Conservation (phyloP, 2,113 vertebrate genomes). For the Gymnocephalus cernua region DNA sequence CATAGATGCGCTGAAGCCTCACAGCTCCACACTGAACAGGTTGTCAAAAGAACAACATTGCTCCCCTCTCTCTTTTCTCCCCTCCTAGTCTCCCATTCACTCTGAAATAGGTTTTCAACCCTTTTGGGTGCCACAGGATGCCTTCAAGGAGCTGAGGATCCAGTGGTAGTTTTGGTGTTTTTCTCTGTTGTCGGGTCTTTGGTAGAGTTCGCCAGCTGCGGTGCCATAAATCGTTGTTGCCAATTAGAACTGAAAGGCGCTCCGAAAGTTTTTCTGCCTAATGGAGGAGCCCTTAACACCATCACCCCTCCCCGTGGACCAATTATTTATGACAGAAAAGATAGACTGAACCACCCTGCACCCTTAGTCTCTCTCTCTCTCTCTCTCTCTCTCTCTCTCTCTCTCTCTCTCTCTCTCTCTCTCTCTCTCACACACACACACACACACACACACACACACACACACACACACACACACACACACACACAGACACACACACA, state of each 20-base stretch:
- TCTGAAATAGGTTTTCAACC: neutral
- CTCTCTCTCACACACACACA: neutral
- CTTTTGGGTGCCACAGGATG: neutral
- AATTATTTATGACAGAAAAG: conserved; percentile 67
- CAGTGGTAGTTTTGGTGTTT: neutral
- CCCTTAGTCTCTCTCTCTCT: neutral
- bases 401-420: neutral
- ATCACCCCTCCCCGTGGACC: conserved; percentile 41
- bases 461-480: neutral
- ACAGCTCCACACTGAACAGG: conserved; percentile 73
- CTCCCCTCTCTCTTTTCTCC: neutral
- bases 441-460: neutral
- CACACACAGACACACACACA: neutral
- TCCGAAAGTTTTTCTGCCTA: conserved; percentile 53
- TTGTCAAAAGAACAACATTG: conserved; percentile 67
- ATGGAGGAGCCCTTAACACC: conserved; percentile 36
- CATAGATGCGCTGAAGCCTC: conserved; percentile 64
- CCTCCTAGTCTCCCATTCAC: neutral
- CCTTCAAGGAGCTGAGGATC: neutral
- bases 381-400: neutral
- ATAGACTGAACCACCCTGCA: neutral
- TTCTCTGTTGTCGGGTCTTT: conserved; percentile 31
- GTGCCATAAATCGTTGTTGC: conserved; percentile 39
- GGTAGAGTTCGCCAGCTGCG: conserved; percentile 32
- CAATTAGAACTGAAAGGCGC: conserved; percentile 58